Evolutionary conservation across 1,140 invertebrate species (phyloP).

Genomic region (Eubasilissa regina): DNA sequence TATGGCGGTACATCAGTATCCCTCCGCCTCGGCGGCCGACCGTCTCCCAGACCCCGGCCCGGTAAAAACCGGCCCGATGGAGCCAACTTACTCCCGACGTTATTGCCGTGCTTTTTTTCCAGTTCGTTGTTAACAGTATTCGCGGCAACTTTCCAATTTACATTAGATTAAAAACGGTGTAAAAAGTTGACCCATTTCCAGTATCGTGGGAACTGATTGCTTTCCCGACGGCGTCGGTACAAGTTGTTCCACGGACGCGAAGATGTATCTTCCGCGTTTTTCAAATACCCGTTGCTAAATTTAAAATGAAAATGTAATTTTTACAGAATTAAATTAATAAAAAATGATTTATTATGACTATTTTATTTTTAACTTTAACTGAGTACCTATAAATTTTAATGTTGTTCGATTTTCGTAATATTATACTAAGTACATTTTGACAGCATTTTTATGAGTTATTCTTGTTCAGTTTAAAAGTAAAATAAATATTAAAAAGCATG

Average conservation of each 20-base stretch:
- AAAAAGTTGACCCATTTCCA: constrained; percentile 45
- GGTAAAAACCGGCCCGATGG: not conserved
- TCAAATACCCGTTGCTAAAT: not conserved
- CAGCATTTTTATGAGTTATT: too few relatives aligned
- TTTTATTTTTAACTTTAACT: too few relatives aligned
- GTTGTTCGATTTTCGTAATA: too few relatives aligned
- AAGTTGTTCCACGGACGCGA: constrained; percentile 9
- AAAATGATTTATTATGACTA: too few relatives aligned
- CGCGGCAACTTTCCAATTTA: constrained; percentile 49
- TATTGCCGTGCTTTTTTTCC: constrained; percentile 33
- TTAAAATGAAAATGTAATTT: not conserved
- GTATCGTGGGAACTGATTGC: constrained; percentile 30
- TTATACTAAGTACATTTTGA: too few relatives aligned
- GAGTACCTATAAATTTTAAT: too few relatives aligned
- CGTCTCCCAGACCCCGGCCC: not conserved
- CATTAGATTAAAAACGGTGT: constrained; percentile 44
- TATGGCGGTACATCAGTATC: too few relatives aligned
- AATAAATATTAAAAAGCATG: too few relatives aligned
- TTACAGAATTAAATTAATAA: too few relatives aligned
- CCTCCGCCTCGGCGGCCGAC: not conserved
- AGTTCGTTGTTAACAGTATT: constrained; percentile 28
- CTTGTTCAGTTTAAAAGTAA: too few relatives aligned
- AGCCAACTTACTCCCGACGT: constrained; percentile 15
- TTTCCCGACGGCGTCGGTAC: constrained; percentile 7
- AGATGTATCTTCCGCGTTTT: not conserved